Percentiles rank a stretch among this genome's conserved stretches.
These are phyloP conservation scores for Spatula versicolor DNA, from an alignment of 2,797 vertebrate species.

Conservation along the genomic window DNA sequence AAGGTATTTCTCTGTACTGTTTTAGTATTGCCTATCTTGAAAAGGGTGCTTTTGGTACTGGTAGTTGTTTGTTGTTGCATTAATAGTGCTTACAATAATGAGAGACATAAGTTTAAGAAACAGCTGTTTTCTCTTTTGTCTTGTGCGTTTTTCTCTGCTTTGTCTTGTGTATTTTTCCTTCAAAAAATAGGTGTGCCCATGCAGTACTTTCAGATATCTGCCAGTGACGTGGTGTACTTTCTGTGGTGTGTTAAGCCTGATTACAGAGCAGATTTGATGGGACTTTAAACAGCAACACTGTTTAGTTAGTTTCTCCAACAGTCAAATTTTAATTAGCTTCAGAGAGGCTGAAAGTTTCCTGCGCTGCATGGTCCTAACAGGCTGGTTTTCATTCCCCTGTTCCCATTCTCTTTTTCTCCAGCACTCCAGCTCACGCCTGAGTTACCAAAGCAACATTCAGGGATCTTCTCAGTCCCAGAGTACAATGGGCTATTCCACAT, in stretches of 20 bases:
- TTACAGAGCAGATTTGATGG: neutral
- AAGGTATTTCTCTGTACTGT: neutral
- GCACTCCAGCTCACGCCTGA: constrained; percentile 94
- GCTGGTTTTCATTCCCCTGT: neutral
- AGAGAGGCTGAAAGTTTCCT: neutral
- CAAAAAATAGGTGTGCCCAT: neutral
- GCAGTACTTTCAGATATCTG: neutral
- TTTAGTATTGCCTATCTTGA: neutral
- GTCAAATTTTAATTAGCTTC: neutral
- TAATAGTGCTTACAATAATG: neutral
- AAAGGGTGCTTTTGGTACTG: neutral
- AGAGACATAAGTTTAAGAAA: neutral
- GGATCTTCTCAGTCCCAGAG: constrained; percentile 94
- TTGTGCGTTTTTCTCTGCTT: neutral
- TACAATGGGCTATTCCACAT: constrained; percentile 93
- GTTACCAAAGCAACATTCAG: constrained; percentile 98
- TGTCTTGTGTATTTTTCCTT: neutral
- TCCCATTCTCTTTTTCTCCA: constrained; percentile 46
- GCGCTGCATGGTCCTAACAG: neutral
- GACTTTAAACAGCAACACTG: neutral
- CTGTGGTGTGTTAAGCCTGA: neutral
- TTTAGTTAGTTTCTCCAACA: neutral
- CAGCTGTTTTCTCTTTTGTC: neutral
- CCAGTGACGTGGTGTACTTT: neutral
- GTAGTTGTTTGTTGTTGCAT: neutral